Percentiles rank a stretch among this genome's conserved stretches.
phyloP scores from a whole-genome alignment of 2,888 invertebrate genomes.

The Epinotia demarniana region DNA sequence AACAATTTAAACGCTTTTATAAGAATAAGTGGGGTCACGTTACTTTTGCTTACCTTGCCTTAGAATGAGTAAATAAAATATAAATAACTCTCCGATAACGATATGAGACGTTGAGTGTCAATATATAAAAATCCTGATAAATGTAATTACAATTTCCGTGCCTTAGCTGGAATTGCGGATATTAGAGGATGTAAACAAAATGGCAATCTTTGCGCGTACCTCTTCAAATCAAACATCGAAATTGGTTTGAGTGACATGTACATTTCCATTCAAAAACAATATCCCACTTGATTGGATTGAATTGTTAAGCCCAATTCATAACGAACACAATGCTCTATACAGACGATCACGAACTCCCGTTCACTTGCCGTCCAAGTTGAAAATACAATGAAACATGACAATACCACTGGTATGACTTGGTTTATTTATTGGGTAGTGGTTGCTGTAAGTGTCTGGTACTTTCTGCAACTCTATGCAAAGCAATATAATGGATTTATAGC shows the following conservation, averaged over 20 bases:
- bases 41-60: too few relatives aligned
- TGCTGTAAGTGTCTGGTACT: too few relatives aligned
- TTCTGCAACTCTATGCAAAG: too few relatives aligned
- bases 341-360: constrained; percentile 40
- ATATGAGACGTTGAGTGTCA: too few relatives aligned
- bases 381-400: constrained; percentile 1
- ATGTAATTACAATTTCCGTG: not conserved
- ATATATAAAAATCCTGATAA: not conserved
- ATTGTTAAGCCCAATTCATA: constrained; percentile 51
- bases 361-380: not conserved
- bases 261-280: constrained; percentile 56
- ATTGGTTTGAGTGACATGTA: constrained; percentile 35
- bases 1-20: too few relatives aligned
- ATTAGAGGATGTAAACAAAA: constrained; percentile 21
- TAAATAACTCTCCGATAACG: too few relatives aligned
- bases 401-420: not conserved
- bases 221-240: constrained; percentile 31
- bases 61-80: too few relatives aligned
- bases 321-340: constrained; percentile 43
- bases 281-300: constrained; percentile 57
- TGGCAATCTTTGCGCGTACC: constrained; percentile 33
- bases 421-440: not conserved
- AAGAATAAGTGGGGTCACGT: too few relatives aligned
- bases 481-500: too few relatives aligned
- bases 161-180: constrained; percentile 5